Evolutionary conservation across 2,113 vertebrate species (phyloP).

Genomic region (Petromus typicus): DNA sequence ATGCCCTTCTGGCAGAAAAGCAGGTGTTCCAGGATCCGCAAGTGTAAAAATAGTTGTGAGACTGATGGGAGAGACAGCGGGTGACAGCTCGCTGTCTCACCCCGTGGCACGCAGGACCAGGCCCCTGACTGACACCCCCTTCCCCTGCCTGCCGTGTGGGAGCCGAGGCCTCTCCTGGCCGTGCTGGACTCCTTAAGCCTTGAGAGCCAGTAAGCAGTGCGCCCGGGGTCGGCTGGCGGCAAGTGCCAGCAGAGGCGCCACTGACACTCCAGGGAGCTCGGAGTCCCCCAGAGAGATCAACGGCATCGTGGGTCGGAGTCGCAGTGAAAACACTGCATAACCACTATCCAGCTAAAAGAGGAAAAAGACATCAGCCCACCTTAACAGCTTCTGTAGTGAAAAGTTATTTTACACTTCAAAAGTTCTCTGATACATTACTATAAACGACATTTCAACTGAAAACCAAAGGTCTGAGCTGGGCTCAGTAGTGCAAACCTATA

Average conservation of each 20-base stretch:
- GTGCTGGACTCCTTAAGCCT: no score
- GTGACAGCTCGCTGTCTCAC: constrained; percentile 76
- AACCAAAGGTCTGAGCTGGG: constrained; percentile 6
- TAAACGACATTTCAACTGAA: neutral
- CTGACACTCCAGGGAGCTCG: no score
- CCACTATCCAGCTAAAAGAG: neutral
- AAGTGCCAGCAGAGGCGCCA: no score
- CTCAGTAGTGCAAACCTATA: neutral
- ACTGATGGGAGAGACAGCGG: constrained; percentile 71
- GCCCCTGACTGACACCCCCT: neutral
- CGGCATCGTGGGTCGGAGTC: no score
- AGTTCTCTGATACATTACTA: neutral
- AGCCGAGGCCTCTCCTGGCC: no score
- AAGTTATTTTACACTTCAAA: neutral
- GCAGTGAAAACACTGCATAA: neutral
- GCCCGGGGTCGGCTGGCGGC: no score
- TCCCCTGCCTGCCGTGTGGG: no score
- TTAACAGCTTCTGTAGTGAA: neutral
- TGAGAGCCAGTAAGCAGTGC: no score
- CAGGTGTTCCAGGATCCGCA: constrained; percentile 83
- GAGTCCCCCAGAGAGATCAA: no score
- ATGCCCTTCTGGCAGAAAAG: constrained; percentile 86
- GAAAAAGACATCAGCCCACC: no score
- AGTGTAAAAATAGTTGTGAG: constrained; percentile 81
- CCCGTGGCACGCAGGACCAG: neutral